phyloP scores from a whole-genome alignment of 1,140 invertebrate genomes.

The Drosophila arizonae region DNA sequence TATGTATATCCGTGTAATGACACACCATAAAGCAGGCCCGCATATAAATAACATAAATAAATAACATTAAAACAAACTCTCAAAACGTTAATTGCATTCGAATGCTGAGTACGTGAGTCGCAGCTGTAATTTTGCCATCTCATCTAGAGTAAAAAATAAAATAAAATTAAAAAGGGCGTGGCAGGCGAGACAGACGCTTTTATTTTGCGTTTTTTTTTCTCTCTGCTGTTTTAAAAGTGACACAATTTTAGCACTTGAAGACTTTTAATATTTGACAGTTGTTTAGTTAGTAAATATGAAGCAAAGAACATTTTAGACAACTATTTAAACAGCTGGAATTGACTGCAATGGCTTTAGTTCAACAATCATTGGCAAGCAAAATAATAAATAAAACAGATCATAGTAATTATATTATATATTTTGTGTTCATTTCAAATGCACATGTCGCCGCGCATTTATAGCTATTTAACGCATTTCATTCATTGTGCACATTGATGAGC shows the following conservation, averaged over 20 bases:
- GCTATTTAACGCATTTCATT: neutral
- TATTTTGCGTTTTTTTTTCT: neutral
- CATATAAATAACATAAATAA: conserved; percentile 58
- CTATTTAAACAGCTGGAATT: no score
- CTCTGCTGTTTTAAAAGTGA: conserved; percentile 1
- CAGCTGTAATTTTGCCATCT: conserved; percentile 25
- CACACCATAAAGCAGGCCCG: conserved; percentile 31
- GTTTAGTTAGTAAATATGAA: no score
- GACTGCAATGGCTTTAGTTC: no score
- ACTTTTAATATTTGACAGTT: neutral
- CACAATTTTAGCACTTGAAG: conserved; percentile 17
- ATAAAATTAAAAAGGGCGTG: conserved; percentile 34
- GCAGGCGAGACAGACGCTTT: conserved; percentile 17
- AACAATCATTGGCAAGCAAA: no score
- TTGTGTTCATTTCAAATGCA: no score
- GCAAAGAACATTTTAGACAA: no score
- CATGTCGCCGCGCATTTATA: no score
- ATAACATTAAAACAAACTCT: conserved; percentile 55
- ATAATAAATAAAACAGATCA: no score
- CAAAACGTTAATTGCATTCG: conserved; percentile 57
- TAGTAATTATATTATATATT: no score
- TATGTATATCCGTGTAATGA: conserved; percentile 8
- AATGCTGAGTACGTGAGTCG: conserved; percentile 47
- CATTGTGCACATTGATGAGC: neutral
- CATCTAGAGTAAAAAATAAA: neutral